Base-by-base conservation (phyloP, 2,888 invertebrate species). In the Parthenolecanium corni region DNA sequence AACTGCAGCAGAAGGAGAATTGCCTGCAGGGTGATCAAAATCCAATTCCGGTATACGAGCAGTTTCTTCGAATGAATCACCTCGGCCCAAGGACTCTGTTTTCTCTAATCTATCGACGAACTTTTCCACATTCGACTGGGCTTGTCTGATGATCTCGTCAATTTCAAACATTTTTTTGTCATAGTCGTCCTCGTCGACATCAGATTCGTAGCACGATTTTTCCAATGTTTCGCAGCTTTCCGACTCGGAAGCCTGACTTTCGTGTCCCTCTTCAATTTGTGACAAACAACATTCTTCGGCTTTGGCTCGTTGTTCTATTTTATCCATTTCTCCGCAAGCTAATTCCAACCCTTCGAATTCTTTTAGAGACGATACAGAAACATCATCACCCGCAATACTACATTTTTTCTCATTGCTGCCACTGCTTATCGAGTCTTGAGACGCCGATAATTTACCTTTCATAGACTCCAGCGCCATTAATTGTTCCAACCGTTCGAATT, bases 271-370 rank as follows among this genome's bases (percentile, higher is more conserved):
- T 40, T 78, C 77, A 40, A 77, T 78, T n/a, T 61, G 61, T 16
- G 61, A 61, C 16, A 61, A 18, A 0, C 36, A 36, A 24, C 31
- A 21, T 70, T 90, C 91, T 72, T 92, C 91, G 74, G 89, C 89
- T 70, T 86, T 84, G 0, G 87, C 90, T 66, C 85, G 82, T 51
- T 85, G 79, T 76, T 93, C 92, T 57, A 88, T 86, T 69, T 83
- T 80, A 66, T 89, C 83, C 0, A 86, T 89, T 72, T 89, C 89
- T 51, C 86, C 79, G 70, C 91, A 88, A 21, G 92, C 92, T 66
- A 83, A 84, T 75, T 95, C 94, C 1, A 94, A 74, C 0, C 89
- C 87, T 77, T 95, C 94, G 73, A 94, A 94, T 73, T 95, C 94
- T 73, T 89, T 89, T 21, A 94, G 76, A 46, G 93, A 93, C 6